Conservation (phyloP, 2,888 invertebrate species). For the Caradrina clavipalpis region DNA sequence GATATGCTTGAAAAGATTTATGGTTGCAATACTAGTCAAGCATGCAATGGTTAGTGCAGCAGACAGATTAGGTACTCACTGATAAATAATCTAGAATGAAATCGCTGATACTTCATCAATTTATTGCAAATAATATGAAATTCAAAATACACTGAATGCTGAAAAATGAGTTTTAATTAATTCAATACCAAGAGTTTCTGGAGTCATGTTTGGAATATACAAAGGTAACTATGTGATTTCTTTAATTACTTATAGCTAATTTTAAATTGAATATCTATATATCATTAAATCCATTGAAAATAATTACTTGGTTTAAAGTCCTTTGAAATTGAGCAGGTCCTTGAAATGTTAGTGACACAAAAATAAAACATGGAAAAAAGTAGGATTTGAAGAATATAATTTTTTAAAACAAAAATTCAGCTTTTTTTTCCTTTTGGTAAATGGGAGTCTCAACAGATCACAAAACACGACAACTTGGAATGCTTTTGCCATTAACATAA, state of each 20-base stretch:
- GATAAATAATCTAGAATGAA: slow-evolving; percentile 10
- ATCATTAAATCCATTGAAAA: slow-evolving; percentile 16
- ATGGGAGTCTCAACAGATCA: slow-evolving; percentile 31
- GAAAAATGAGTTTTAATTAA: slow-evolving; percentile 40
- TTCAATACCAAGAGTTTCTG: slow-evolving; percentile 56
- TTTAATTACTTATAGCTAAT: slow-evolving; percentile 17
- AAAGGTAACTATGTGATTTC: slow-evolving; percentile 20
- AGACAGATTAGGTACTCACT: not conserved
- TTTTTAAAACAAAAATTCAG: slow-evolving; percentile 28
- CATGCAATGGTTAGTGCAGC: too few relatives aligned
- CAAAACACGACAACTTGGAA: slow-evolving; percentile 52
- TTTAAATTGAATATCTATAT: slow-evolving; percentile 16
- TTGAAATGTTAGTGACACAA: slow-evolving; percentile 9
- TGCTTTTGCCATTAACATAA: slow-evolving; percentile 55
- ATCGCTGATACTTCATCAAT: slow-evolving; percentile 50
- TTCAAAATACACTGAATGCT: slow-evolving; percentile 51
- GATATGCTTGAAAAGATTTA: too few relatives aligned
- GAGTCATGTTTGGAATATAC: slow-evolving; percentile 29
- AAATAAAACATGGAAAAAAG: slow-evolving; percentile 12
- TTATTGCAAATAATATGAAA: slow-evolving; percentile 59
- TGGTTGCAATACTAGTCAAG: too few relatives aligned
- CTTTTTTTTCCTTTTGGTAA: slow-evolving; percentile 45
- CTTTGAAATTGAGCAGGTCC: slow-evolving; percentile 20
- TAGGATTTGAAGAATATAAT: slow-evolving; percentile 13
- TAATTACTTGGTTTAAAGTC: slow-evolving; percentile 11